These are phyloP conservation scores for Saxidomus purpurata DNA, from an alignment of 1,140 invertebrate genomes.

Conservation along the genomic window DNA sequence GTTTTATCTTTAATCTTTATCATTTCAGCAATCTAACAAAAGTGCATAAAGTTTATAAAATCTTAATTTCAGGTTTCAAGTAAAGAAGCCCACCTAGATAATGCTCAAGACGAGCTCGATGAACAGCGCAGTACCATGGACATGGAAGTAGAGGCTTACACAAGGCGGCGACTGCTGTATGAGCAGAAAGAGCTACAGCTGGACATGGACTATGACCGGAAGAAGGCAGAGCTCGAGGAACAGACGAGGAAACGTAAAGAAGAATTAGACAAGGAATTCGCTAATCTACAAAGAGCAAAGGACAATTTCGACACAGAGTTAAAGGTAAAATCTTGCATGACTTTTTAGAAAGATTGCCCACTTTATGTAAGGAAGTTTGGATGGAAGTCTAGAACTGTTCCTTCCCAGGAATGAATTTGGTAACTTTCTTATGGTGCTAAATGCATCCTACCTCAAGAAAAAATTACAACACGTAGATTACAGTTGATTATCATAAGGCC, in stretches of 20 bases:
- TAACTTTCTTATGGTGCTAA: too few species aligned
- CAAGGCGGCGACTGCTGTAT: slow-evolving; percentile 69
- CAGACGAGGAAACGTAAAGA: slow-evolving; percentile 60
- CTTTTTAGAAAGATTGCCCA: too few species aligned
- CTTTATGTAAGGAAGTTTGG: too few species aligned
- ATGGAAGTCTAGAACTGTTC: too few species aligned
- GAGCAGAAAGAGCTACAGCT: slow-evolving; percentile 76
- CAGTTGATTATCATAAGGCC: too few species aligned
- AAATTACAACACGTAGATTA: too few species aligned
- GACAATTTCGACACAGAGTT: slow-evolving; percentile 79
- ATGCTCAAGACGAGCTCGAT: slow-evolving; percentile 69
- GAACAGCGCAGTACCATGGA: slow-evolving; percentile 77
- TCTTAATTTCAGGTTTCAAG: slow-evolving; percentile 33
- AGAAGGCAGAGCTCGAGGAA: slow-evolving; percentile 72
- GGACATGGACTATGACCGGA: slow-evolving; percentile 74
- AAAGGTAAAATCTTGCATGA: slow-evolving; percentile 74
- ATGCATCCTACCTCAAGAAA: too few species aligned
- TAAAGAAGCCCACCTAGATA: slow-evolving; percentile 72
- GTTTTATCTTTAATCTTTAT: too few species aligned
- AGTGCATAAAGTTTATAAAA: too few species aligned
- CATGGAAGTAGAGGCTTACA: slow-evolving; percentile 73
- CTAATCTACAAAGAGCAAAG: slow-evolving; percentile 74
- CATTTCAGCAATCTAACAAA: too few species aligned
- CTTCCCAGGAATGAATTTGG: too few species aligned
- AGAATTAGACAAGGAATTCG: slow-evolving; percentile 71